Percentiles rank a stretch among this genome's conserved stretches.
These are phyloP conservation scores for Leuciscus idus DNA, from an alignment of 2,113 vertebrate species.

Conservation along the genomic window DNA sequence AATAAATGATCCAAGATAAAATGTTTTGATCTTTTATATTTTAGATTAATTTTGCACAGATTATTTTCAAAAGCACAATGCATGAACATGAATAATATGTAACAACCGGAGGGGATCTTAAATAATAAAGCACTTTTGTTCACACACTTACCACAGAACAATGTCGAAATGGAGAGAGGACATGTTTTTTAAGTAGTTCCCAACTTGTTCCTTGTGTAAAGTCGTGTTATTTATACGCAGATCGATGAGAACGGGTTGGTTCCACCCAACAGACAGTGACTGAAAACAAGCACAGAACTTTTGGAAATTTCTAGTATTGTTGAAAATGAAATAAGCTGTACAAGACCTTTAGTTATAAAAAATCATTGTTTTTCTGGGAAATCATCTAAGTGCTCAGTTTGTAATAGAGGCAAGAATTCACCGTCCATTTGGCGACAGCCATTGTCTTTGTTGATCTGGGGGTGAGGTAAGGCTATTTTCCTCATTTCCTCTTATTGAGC, in stretches of 20 bases:
- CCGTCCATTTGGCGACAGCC: background rate
- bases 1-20: background rate
- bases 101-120: background rate
- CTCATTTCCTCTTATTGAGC: constrained; percentile 36
- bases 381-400: constrained; percentile 1
- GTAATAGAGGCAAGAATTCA: background rate
- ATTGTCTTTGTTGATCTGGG: constrained; percentile 25
- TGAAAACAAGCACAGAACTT: background rate
- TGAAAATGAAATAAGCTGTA: background rate
- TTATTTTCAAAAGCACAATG: background rate
- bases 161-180: background rate
- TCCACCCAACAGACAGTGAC: background rate
- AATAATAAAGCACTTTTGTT: constrained; percentile 17
- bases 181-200: background rate
- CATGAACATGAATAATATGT: background rate
- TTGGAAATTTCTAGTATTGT: background rate
- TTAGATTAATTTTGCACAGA: background rate
- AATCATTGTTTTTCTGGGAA: background rate
- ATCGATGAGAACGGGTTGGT: no score
- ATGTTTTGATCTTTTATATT: background rate
- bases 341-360: background rate
- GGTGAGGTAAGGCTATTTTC: constrained; percentile 20
- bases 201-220: background rate
- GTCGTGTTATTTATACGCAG: no score
- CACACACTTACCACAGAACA: background rate